A percentile compares a stretch with the other conserved stretches of the same genome.
Conservation (phyloP, 2,888 invertebrate genomes). For the Syrphus vitripennis region DNA sequence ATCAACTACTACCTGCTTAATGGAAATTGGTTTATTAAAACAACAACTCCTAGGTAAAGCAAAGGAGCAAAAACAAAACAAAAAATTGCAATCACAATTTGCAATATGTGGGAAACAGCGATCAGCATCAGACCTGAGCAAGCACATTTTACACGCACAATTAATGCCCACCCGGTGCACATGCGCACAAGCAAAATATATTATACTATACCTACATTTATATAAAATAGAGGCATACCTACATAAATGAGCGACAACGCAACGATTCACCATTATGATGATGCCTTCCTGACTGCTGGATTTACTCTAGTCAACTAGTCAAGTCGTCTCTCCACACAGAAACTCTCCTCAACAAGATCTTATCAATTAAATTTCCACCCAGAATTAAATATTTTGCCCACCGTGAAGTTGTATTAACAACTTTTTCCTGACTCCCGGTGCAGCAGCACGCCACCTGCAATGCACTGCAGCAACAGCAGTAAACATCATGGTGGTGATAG, state of each 20-base stretch:
- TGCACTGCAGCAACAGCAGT: not conserved
- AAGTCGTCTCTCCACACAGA: slow-evolving; percentile 5
- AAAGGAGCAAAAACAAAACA: not conserved
- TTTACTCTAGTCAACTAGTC: slow-evolving; percentile 25
- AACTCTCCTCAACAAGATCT: slow-evolving; percentile 66
- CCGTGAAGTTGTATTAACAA: slow-evolving; percentile 70
- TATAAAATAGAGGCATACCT: not conserved
- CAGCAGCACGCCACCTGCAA: slow-evolving; percentile 53
- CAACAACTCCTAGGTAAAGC: not conserved
- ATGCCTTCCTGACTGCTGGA: slow-evolving; percentile 52
- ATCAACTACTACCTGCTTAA: slow-evolving; percentile 65
- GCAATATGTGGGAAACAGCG: slow-evolving; percentile 43
- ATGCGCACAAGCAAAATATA: slow-evolving; percentile 18
- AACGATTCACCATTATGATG: slow-evolving; percentile 52
- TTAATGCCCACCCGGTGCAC: slow-evolving; percentile 60
- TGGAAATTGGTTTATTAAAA: slow-evolving; percentile 63
- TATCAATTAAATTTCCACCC: slow-evolving; percentile 71
- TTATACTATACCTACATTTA: not conserved
- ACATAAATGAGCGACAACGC: slow-evolving; percentile 16
- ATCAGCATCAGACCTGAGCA: slow-evolving; percentile 43
- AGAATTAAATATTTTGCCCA: slow-evolving; percentile 70
- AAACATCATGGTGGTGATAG: slow-evolving; percentile 34
- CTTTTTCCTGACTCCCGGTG: slow-evolving; percentile 65
- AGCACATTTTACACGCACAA: slow-evolving; percentile 66
- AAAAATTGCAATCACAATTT: slow-evolving; percentile 27